A percentile compares a stretch with the other conserved stretches of the same genome.
These are phyloP conservation scores for Sorex maritimensis DNA, from an alignment of 2,797 vertebrate species.

Conservation along the genomic window DNA sequence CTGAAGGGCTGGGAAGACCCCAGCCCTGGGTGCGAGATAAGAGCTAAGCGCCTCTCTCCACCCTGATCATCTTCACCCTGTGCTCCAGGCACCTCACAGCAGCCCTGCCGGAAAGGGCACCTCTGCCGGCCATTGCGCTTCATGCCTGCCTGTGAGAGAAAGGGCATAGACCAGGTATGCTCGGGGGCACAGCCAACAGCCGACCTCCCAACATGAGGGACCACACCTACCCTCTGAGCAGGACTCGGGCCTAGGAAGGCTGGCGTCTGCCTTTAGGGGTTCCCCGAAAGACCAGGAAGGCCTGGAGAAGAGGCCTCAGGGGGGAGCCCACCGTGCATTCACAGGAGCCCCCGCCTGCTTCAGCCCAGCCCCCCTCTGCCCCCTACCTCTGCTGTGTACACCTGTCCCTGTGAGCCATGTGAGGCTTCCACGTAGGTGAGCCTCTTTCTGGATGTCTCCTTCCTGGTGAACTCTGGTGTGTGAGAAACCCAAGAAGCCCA, in stretches of 20 bases:
- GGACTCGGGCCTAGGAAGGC: background rate
- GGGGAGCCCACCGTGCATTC: no score
- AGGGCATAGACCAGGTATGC: background rate
- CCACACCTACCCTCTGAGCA: background rate
- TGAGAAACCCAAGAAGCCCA: no score
- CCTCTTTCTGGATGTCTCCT: no score
- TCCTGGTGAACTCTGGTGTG: no score
- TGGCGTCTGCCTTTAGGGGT: background rate
- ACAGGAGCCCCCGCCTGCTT: no score
- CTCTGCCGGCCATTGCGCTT: slow-evolving; percentile 89
- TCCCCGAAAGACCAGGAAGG: background rate
- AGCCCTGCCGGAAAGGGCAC: slow-evolving; percentile 90
- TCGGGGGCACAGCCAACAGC: no score
- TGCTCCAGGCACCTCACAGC: slow-evolving; percentile 93
- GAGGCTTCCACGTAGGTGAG: no score
- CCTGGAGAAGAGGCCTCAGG: no score
- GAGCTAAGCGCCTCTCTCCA: no score
- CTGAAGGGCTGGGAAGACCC: background rate
- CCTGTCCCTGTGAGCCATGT: no score
- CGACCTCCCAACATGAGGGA: background rate
- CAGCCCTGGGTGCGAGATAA: background rate
- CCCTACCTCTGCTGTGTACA: no score
- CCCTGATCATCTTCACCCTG: slow-evolving; percentile 92
- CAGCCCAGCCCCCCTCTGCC: no score
- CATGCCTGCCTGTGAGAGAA: slow-evolving; percentile 89